Base-by-base conservation (phyloP, 2,113 vertebrate genomes). In the Hassar affinis region DNA sequence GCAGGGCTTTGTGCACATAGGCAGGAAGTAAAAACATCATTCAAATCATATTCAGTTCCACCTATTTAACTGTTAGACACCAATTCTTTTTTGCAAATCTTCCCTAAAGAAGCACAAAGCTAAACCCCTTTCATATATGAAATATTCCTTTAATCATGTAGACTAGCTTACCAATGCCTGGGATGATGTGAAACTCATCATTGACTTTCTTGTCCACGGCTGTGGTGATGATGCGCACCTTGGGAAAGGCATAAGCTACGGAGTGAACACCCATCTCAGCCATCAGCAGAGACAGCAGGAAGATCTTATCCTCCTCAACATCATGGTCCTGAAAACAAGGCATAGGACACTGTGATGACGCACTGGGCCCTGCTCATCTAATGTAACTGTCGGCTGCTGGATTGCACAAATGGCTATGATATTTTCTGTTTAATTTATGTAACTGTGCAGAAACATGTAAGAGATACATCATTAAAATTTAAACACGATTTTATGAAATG, bases 211-310 rank as follows among this genome's bases (percentile, higher is more conserved):
- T 97, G 92, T 97, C 96, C 87, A 97, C 96, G 0, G 96, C 96
- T 0, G 96, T 97, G 92, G 95, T 97, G 92, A 97, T 97, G 92
- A 97, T 97, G 83, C 85, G 95, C 38, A 97, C 96, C 0, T 92
- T 93, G 3, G 96, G 96, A 80, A 97, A 97, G 30, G 96, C 96
- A 0, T 97, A 97, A 38, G 96, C 96, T 90, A 97, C 96, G 0
- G 96, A 97, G 87, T 97, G 96, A 51, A 97, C 95, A 0, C 96
- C 96, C 96, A 96, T 96, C 90, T 97, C 96, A 0, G 96, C 96
- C 96, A 96, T 97, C 5, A 97, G 93, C 89, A 97, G 91, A 0
- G 96, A 97, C 52, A 96, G 86, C 85, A 97, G 90, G 91, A 97
- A 97, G 91, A 97, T 97, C 92, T 94, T 95, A 54, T 97, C 96